Conservation (phyloP, 2,797 vertebrate species). For the Paedocypris micromegethes region DNA sequence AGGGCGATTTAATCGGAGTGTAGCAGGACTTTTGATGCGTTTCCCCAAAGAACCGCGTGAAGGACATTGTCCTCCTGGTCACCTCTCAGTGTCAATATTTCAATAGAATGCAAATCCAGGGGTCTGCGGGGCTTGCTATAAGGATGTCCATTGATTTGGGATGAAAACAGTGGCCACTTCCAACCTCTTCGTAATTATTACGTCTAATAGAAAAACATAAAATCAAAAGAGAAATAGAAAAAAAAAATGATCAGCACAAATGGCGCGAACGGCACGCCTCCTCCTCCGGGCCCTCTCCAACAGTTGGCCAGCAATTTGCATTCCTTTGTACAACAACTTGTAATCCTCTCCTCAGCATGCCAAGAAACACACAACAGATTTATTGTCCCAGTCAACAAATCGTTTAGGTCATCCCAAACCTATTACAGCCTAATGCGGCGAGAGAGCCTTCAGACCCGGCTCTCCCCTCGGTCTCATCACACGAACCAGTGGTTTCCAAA, state of each 20-base stretch:
- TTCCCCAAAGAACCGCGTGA: slow-evolving; percentile 58
- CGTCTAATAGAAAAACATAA: slow-evolving; percentile 76
- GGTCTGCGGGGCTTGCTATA: slow-evolving; percentile 64
- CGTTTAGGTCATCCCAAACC: slow-evolving; percentile 86
- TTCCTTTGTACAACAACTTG: slow-evolving; percentile 81
- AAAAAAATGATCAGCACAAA: slow-evolving; percentile 65
- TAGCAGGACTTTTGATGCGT: slow-evolving; percentile 62
- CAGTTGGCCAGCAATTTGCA: slow-evolving; percentile 79
- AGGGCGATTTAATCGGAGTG: slow-evolving; percentile 44
- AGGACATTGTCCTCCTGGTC: slow-evolving; percentile 68
- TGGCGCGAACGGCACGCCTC: slow-evolving; percentile 67
- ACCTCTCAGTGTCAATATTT: slow-evolving; percentile 61
- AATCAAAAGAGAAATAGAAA: slow-evolving; percentile 59
- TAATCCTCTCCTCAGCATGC: slow-evolving; percentile 76
- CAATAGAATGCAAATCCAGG: slow-evolving; percentile 71
- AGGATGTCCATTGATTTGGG: slow-evolving; percentile 73
- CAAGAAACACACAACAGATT: slow-evolving; percentile 80
- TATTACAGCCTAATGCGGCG: slow-evolving; percentile 75
- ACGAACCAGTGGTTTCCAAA: slow-evolving; percentile 65
- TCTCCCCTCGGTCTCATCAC: slow-evolving; percentile 56
- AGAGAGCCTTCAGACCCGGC: slow-evolving; percentile 54
- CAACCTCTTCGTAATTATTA: slow-evolving; percentile 74
- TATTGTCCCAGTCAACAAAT: slow-evolving; percentile 91
- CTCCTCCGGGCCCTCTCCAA: slow-evolving; percentile 70
- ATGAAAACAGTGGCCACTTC: slow-evolving; percentile 78